Base-by-base conservation (phyloP, 2,797 vertebrate genomes). In the Poecilia velifera region DNA sequence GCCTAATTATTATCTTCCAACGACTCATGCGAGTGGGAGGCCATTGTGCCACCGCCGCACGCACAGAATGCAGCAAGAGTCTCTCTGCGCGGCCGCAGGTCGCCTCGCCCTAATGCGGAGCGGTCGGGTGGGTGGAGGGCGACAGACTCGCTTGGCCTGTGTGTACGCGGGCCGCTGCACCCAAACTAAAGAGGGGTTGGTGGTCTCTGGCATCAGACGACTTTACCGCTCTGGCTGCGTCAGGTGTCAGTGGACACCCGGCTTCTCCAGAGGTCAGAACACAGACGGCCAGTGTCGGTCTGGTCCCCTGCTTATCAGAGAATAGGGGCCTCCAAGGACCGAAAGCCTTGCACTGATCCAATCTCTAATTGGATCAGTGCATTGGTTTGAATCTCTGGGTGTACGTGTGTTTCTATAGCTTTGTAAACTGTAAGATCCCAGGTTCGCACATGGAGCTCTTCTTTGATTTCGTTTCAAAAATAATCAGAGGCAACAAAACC, bases 151-250 rank as follows among this genome's bases (percentile, higher is more conserved):
- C 84, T 76, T 88, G 91, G 87, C 88, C 86, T 74, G 51, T 83
- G 92, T 87, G 87, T 82, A 71, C 76, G 88, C 84, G 91, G 93
- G 89, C 93, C 90, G 92, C 85, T 92, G 92, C 94, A 88, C 94
- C 89, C 79, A 86, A 88, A 95, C 94, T 90, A 92, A 92, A 94
- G 94, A 89, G 78, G 89, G 86, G 87, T 84, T 89, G 95, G 95
- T 95, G 94, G 95, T 95, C 95, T 89, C 80, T 25, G 66, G 83
- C 85, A 84, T 95, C 91, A 91, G 89, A 84, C 90, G 90, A 88
- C 93, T 83, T 82, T 76, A 89, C 89, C 89, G 89, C 92, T 89
- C 86, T 20, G 79, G 85, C 80, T 86, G 78, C 62, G 43, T 93
- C 93, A 95, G 92, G 93, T 95, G 94, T 94, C 91, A 74, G 90